These are phyloP conservation scores for Leucania comma DNA, from an alignment of 2,888 invertebrate genomes.

Conservation along the genomic window DNA sequence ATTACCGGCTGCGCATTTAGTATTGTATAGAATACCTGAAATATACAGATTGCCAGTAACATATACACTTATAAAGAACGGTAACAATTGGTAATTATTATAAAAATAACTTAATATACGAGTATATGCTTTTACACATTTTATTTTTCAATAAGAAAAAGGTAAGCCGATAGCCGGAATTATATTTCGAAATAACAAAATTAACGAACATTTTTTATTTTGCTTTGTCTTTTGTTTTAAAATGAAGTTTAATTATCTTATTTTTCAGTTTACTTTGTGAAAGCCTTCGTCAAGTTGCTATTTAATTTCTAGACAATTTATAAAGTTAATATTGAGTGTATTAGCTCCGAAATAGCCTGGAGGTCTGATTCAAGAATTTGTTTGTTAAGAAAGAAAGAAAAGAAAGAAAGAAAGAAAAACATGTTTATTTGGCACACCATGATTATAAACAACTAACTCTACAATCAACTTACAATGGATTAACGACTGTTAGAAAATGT, in stretches of 20 bases:
- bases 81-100: too few relatives aligned
- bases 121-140: too few relatives aligned
- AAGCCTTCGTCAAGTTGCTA: neutral
- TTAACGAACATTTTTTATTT: neutral
- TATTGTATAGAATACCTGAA: too few relatives aligned
- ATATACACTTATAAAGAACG: too few relatives aligned
- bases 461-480: neutral
- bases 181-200: neutral
- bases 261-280: slow-evolving; percentile 12
- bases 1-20: too few relatives aligned
- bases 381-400: too few relatives aligned
- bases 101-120: too few relatives aligned
- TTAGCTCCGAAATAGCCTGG: neutral
- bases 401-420: too few relatives aligned
- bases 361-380: neutral
- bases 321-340: slow-evolving; percentile 1
- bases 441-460: too few relatives aligned
- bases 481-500: neutral
- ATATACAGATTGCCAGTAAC: too few relatives aligned
- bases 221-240: slow-evolving; percentile 7
- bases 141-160: neutral
- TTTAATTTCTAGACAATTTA: slow-evolving; percentile 28
- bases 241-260: slow-evolving; percentile 11
- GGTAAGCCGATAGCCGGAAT: neutral
- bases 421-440: too few relatives aligned